phyloP scores from a whole-genome alignment of 1,140 invertebrate genomes.

The Glomeris maerens region DNA sequence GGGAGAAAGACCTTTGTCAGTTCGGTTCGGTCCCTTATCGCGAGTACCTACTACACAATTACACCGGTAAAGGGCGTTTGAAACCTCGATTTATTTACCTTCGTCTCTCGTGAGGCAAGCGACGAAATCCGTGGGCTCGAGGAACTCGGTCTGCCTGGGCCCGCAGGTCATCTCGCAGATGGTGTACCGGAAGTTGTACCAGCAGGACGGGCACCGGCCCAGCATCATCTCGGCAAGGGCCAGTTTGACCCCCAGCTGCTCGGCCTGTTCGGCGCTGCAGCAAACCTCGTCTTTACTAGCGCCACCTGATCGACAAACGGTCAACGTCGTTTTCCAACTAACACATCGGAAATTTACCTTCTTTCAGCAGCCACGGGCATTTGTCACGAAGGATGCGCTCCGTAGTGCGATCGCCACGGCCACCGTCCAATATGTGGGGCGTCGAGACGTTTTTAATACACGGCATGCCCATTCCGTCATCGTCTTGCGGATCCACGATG shows the following conservation, averaged over 20 bases:
- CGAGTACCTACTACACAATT: neutral
- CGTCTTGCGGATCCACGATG: no score
- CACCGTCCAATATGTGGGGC: no score
- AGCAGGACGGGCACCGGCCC: conserved; percentile 19
- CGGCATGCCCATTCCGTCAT: no score
- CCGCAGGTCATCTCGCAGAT: conserved; percentile 20
- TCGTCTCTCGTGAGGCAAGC: conserved; percentile 8
- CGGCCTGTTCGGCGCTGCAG: conserved; percentile 9
- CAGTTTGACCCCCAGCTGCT: conserved; percentile 13
- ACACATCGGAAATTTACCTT: no score
- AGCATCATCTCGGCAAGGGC: no score
- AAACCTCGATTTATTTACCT: conserved; percentile 1
- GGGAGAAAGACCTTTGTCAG: neutral
- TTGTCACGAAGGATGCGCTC: no score
- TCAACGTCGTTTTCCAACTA: no score
- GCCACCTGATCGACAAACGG: no score
- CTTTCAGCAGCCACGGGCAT: no score
- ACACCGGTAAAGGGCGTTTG: neutral
- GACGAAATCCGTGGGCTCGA: no score
- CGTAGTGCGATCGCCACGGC: no score
- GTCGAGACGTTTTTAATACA: no score
- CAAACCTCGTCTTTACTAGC: conserved; percentile 14
- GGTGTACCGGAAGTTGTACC: conserved; percentile 17
- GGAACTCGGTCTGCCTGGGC: conserved; percentile 17
- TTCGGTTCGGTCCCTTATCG: neutral